phyloP scores from a whole-genome alignment of 2,888 invertebrate species.

The Eristalis tenax region DNA sequence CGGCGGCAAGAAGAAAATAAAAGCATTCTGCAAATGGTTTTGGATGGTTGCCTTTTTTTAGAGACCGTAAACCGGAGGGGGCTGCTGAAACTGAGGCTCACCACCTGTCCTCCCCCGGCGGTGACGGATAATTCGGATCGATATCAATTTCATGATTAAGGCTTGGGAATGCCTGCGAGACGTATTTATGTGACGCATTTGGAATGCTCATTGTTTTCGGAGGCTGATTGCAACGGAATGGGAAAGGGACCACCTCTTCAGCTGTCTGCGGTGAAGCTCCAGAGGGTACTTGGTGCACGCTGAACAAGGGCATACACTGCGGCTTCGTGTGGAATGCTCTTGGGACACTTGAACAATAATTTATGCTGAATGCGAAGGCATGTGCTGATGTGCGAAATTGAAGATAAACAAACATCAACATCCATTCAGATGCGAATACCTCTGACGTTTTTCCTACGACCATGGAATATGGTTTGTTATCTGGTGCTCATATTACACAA shows the following conservation, averaged over 20 bases:
- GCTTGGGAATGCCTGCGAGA: background rate
- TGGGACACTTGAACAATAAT: background rate
- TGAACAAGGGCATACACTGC: background rate
- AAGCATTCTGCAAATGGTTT: constrained; percentile 53
- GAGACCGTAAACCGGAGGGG: constrained; percentile 32
- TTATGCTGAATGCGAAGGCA: background rate
- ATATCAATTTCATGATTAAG: constrained; percentile 55
- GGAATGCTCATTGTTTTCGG: background rate
- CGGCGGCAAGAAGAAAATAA: constrained; percentile 7
- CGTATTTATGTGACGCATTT: background rate
- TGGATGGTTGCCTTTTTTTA: constrained; percentile 49
- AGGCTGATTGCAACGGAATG: background rate
- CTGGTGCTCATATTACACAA: too few relatives aligned
- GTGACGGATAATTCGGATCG: constrained; percentile 42
- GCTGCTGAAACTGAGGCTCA: constrained; percentile 19
- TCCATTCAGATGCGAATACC: too few relatives aligned
- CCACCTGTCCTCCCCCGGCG: constrained; percentile 26
- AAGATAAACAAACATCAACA: background rate
- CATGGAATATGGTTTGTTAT: too few relatives aligned
- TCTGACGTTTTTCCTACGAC: too few relatives aligned
- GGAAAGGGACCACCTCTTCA: background rate
- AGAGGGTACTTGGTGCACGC: background rate
- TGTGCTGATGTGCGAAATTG: background rate
- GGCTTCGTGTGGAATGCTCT: background rate
- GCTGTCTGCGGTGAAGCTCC: background rate